Evolutionary conservation across 2,113 vertebrate genomes (phyloP), one percentile per base, ranked within the genome.

Genomic region (Malaclemys terrapin): DNA sequence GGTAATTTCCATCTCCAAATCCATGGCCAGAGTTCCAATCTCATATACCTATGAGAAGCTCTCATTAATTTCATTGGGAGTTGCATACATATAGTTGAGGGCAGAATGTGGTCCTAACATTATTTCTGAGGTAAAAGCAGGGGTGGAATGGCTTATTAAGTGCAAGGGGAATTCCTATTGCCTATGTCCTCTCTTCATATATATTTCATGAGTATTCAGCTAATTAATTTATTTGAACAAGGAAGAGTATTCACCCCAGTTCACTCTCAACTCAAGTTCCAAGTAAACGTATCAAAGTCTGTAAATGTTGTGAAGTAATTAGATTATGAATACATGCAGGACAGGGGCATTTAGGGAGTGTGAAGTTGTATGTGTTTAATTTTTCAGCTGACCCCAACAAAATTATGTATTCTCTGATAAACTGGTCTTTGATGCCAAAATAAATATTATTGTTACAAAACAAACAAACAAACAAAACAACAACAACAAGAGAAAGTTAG

Each of bases 141-240:
- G 54, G 13, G 1, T 62, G 1, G n/a, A 53, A 24, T 42, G 24
- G n/a, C 31, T 20, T 47, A 78, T 50, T 87, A 59, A 75, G 22
- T 76, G 57, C 31, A 6, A 84, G 89, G 22, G 62, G 82, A 62
- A 87, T 56, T 52, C 29, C 42, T 89, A 53, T 76, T 35, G 3
- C 81, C 31, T 87, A 85, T 89, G 11, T 47, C 52, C 7, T 82
- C 62, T 45, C 49, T 76, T 83, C 65, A 72, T 42, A 76, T 31
- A 87, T 7, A 65, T 12, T 47, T 87, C 20, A 42, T 87, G 52
- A 81, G 1, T 65, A 29, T 87, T 24, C 57, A 80, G 80, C 84
- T 95, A 90, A 92, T 95, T 93, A 80, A 12, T 35, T 84, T 96
- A 75, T 91, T 97, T 94, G 59, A 80, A 49, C 93, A 38, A n/a